Evolutionary conservation across 1,140 invertebrate genomes (phyloP), one percentile per base, ranked within the genome.

Genomic region (Brachystomella parvula): DNA sequence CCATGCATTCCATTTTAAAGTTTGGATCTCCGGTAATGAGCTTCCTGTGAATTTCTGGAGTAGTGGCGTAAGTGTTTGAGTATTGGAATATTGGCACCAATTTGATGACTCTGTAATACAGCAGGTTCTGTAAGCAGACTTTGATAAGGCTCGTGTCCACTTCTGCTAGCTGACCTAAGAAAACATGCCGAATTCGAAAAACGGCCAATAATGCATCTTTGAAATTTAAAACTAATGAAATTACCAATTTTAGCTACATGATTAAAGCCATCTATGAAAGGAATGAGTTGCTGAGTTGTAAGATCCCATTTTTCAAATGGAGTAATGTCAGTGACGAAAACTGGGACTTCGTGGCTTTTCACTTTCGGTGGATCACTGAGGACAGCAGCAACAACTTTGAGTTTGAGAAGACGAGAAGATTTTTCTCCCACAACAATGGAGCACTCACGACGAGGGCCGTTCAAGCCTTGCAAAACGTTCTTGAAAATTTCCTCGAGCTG

Each of bases 101-200:
- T 21, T 87, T 83, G 17, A 89, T 86, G 2, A 92, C 85, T 73
- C 87, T 83, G 73, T 87, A 89, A 78, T 88, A 96, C 74, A 94
- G 83, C 62, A 96, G 82, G 81, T 97, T 97, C 77, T 95, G 92
- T 47, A 96, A 86, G 76, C 92, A 95, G 9, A 91, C 89, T 79
- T 96, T 96, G 0, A 96, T 94, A 39, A 97, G 79, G 79, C 90
- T 92, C 65, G 89, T 92, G 75, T 97, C 93, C 0, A 97, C 92
- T 74, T 95, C 90, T 2, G 93, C 89, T 73, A 89, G 83, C 0
- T 83, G 82, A 0, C 89, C 85, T 73, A 44, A 57, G 61, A 81
- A 79, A 30, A 76, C 74, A 24, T n/a, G n/a, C n/a, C n/a, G n/a
- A n/a, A n/a, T n/a, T n/a, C n/a, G n/a, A n/a, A n/a, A n/a, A n/a